Base-by-base conservation (phyloP, 2,797 vertebrate genomes). In the Orientallactaga sibirica region DNA sequence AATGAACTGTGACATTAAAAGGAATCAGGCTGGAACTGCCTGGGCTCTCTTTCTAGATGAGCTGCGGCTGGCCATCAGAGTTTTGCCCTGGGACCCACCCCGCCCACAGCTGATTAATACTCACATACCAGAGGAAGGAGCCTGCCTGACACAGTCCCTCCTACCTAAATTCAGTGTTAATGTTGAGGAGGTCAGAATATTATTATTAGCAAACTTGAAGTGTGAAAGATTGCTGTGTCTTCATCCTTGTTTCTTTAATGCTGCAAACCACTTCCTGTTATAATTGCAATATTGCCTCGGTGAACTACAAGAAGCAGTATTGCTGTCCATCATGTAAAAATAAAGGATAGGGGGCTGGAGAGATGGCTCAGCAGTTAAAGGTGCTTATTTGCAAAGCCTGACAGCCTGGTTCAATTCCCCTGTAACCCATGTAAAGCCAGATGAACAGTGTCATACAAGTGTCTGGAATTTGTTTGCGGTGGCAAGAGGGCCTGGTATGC, bases 1-100 rank as follows among this genome's bases (percentile, higher is more conserved):
- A 98, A 98, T 98, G 98, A 98, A 98, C 98, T 98, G 98, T 98
- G 98, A 98, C 98, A 98, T 98, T 98, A 98, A 98, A 98, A 98
- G 98, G 98, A 98, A 98, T 98, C 98, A 98, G 98, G 98, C 97
- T 98, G 98, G 98, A 98, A 98, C 98, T 97, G 97, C 97, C 97
- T 93, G 88, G 96, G 93, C 97, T 98, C 97, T 93, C 96, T 97
- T 96, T 98, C 95, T 97, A 98, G 98, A 98, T 98, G 98, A 98
- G 97, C 97, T 98, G 98, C 91, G 95, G 96, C 93, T 97, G 96
- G 97, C 96, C 97, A 91, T 94, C 97, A 94, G 97, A 75, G 84
- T 92, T 97, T 98, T 96, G 96, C 91, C 96, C 96, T 85, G 68
- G 93, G 95, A 97, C 96, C 96, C 84, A 96, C 95, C 97, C 96